These are phyloP conservation scores for Tyrophagus putrescentiae DNA, from an alignment of 1,140 invertebrate genomes.

Conservation along the genomic window DNA sequence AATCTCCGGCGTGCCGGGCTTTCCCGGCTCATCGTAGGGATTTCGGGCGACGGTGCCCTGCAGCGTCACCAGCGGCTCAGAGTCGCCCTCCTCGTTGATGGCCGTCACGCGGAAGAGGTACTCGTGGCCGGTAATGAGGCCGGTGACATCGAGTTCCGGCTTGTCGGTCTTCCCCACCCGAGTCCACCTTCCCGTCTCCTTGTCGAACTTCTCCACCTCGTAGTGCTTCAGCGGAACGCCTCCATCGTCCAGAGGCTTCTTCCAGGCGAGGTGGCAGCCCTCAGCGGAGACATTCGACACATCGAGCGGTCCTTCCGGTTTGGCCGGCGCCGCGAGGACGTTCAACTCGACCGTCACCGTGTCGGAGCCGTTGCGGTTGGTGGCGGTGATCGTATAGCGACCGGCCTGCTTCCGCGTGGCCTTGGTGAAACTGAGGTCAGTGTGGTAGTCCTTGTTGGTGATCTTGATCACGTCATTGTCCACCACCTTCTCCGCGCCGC, in stretches of 20 bases:
- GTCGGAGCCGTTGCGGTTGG: slow-evolving; percentile 35
- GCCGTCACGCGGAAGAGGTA: slow-evolving; percentile 91
- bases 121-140: slow-evolving; percentile 69
- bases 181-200: slow-evolving; percentile 55
- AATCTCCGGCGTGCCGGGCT: slow-evolving; percentile 71
- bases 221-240: slow-evolving; percentile 78
- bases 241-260: slow-evolving; percentile 80
- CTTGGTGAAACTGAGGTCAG: slow-evolving; percentile 71
- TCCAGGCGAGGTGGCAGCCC: slow-evolving; percentile 79
- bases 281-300: slow-evolving; percentile 81
- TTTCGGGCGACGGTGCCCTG: slow-evolving; percentile 85
- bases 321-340: slow-evolving; percentile 54
- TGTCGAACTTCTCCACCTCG: slow-evolving; percentile 82
- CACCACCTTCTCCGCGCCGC: slow-evolving; percentile 38
- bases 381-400: slow-evolving; percentile 70
- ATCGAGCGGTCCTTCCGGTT: slow-evolving; percentile 67
- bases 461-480: slow-evolving; percentile 47
- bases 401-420: slow-evolving; percentile 74
- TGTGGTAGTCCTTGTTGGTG: slow-evolving; percentile 58
- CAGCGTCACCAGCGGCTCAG: slow-evolving; percentile 68
- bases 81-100: slow-evolving; percentile 58
- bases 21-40: slow-evolving; percentile 91
- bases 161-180: slow-evolving; percentile 50
- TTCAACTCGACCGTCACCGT: slow-evolving; percentile 37
- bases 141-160: slow-evolving; percentile 64